A percentile compares a stretch with the other conserved stretches of the same genome.
phyloP scores from a whole-genome alignment of 2,113 vertebrate genomes.

The Nematolebias whitei region DNA sequence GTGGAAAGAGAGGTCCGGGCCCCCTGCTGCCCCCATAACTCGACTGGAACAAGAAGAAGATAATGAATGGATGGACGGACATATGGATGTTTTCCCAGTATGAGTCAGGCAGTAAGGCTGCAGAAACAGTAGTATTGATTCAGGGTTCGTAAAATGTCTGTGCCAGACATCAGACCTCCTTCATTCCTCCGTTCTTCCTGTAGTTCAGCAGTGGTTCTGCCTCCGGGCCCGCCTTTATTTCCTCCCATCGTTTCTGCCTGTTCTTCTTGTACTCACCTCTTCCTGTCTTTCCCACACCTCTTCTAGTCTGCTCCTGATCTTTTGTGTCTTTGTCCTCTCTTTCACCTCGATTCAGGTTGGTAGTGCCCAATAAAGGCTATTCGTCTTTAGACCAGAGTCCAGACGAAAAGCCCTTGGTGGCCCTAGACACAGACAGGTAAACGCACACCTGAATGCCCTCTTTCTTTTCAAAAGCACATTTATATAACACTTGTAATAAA shows the following conservation, averaged over 20 bases:
- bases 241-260: conserved; percentile 21
- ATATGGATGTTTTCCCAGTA: background rate
- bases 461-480: background rate
- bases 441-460: background rate
- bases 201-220: conserved; percentile 19
- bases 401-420: conserved; percentile 97
- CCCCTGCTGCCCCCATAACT: too few relatives aligned
- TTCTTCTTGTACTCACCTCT: conserved; percentile 15
- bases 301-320: background rate
- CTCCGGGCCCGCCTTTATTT: conserved; percentile 18
- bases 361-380: conserved; percentile 98
- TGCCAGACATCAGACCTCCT: conserved; percentile 26
- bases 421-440: conserved; percentile 98
- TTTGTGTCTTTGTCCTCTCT: background rate
- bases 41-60: too few relatives aligned
- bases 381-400: conserved; percentile 98
- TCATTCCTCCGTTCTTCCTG: conserved; percentile 27
- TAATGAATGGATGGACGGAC: too few relatives aligned
- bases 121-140: conserved; percentile 39
- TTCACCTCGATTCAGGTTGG: conserved; percentile 81
- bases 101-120: background rate
- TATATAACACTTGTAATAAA: background rate
- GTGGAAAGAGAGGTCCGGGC: too few relatives aligned
- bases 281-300: conserved; percentile 11
- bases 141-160: conserved; percentile 23